Evolutionary conservation across 35 echinoderm and acorn worm genomes (phyloP), one percentile per base, ranked within the genome.

Genomic region (Heliocidaris erythrogramma): DNA sequence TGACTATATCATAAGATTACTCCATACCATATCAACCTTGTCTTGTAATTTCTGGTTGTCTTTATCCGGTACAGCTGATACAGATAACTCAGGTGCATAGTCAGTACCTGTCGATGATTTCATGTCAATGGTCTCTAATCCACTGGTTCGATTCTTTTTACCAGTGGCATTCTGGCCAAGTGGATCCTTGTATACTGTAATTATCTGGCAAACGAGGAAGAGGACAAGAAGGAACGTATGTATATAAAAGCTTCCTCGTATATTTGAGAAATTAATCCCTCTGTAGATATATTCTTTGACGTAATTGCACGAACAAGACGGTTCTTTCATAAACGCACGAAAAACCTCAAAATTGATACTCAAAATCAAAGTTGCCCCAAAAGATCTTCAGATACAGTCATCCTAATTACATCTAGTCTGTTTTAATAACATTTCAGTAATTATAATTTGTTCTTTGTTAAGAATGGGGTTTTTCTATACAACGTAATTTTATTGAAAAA

Each of bases 111-210:
- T 89, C 9, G 87, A 89, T 32, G 31, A 42, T 42, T 24, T 89
- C 87, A 89, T 89, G 10, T 89, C 87, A 16, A 42, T 89, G 47
- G 31, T 32, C 14, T 89, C 87, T 89, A 48, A 48, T 42, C 87
- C 87, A 89, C 31, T 89, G 2, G 87, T 42, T 47, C 31, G 31
- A 32, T 48, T 89, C 31, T 27, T 59, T 27, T 59, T 92, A 32
- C 47, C 49, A 12, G 91, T 92, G 32, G 91, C 49, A 50, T 92
- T 59, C 29, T 53, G 49, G 16, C 91, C 91, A 7, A 59, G 47
- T 30, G 91, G 91, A 59, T 92, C 48, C 48, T 92, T 92, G 49
- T 92, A 92, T 0, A 92, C 91, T 49, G 91, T 17, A n/a, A 92
- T 92, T 13, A 92, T 92, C 91, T 92, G 48, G 30, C 16, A 92